Evolutionary conservation across 2,113 vertebrate genomes (phyloP), one percentile per base, ranked within the genome.

Genomic region (Notarius quadriscutis): DNA sequence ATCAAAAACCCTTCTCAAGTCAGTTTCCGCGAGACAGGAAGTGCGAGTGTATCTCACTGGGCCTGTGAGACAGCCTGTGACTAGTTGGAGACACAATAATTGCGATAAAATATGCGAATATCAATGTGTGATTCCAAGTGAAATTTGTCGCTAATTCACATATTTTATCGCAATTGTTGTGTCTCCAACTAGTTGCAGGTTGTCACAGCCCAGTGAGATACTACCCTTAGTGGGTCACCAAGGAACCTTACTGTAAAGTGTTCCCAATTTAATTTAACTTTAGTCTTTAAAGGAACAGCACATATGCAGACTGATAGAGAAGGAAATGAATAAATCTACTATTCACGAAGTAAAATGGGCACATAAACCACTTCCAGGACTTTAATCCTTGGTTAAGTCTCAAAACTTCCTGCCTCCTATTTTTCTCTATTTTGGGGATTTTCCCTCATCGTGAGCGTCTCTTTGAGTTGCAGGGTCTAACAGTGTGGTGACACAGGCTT

Each of bases 401-500:
- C 75, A 20, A 77, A 84, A 75, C 84, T 84, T 67, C 84, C 85
- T 84, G 63, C 80, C 88, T 81, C 78, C 62, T 5, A 63, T 62
- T 63, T 17, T 67, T 18, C 27, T 48, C 51, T 60, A 71, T 88
- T 84, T 83, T 1, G 8, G 63, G 34, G 53, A 78, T 84, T n/a
- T 1, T 81, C 81, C 79, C 74, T 81, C 41, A 41, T 85, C 25
- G 17, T 48, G 57, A 55, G 62, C 30, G 69, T 30, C 81, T 93
- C 93, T 94, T 93, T 95, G 91, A 87, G 89, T 89, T 93, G 92
- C 89, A 87, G 89, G 91, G 90, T 89, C 90, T 93, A 5, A 89
- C 94, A 89, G 94, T 94, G 89, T 94, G 95, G 92, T 93, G 94
- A 11, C 88, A 95, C 81, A 86, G 87, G 87, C 88, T 94, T 84